Base-by-base conservation (phyloP, 2,888 invertebrate genomes). In the Nomada ferruginata region DNA sequence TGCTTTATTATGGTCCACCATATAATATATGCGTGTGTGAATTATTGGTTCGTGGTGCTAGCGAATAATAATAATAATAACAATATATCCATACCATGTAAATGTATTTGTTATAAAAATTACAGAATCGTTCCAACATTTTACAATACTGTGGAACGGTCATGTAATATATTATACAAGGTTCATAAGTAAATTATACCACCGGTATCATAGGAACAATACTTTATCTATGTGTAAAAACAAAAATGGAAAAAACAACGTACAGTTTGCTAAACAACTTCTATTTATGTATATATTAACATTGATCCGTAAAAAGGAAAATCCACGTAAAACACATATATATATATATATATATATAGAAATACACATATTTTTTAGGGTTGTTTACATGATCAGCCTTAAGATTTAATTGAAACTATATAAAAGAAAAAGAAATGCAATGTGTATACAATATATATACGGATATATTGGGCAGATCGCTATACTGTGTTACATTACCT, bases 311-410 rank as follows among this genome's bases (percentile, higher is more conserved):
- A 76, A 87, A 79, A 68, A 84, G 65, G 23, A 55, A 72, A 86
- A 83, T 83, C 81, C 85, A 89, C 83, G 88, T 86, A 84, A 85
- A 77, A 77, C 83, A 74, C 78, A 91, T 90, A 92, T 65, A 92
- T 91, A 20, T 20, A 20, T 20, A 92, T 93, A 93, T 92, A 93
- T 91, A 91, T 90, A 92, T 93, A 93, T 93, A 93, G 91, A 93
- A 92, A 93, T 89, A 92, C 91, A 93, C 92, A 93, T 93, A 93
- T 93, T 93, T 93, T 93, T 93, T 93, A 93, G 93, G 93, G 92
- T 93, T 93, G 93, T 93, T 93, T 93, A 93, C 93, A 93, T 92
- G 91, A 93, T 92, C 93, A 93, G 93, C 93, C 93, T 93, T 93
- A 93, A 91, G 90, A 91, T 91, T 93, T 90, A 88, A 92, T 92